Evolutionary conservation across 64 coral and sea anemone species (phyloP).

Genomic region (Acropora tenuis): DNA sequence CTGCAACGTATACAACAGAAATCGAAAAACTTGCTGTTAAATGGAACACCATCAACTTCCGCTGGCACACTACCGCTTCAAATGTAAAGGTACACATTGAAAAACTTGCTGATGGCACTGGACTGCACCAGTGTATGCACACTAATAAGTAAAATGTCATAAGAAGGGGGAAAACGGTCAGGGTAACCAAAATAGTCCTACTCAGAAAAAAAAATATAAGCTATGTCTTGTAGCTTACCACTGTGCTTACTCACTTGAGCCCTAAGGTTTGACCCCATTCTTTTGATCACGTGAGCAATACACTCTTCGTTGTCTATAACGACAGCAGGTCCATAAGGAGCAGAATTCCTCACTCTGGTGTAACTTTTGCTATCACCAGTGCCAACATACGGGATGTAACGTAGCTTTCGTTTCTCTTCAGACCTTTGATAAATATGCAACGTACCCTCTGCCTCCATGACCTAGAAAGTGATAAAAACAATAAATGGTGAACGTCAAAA

Average conservation of each 20-base stretch:
- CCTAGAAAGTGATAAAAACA: conserved; percentile 4
- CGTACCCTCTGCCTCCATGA: conserved; percentile 43
- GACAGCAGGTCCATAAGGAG: conserved; percentile 16
- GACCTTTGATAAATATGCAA: conserved; percentile 1
- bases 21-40: too few relatives aligned
- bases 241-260: conserved; percentile 4
- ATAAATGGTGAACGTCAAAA: background rate
- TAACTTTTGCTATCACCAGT: conserved; percentile 43
- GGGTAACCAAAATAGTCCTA: too few relatives aligned
- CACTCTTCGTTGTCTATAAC: conserved; percentile 37
- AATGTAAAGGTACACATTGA: too few relatives aligned
- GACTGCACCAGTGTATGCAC: too few relatives aligned
- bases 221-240: background rate
- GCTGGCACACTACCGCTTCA: too few relatives aligned
- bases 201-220: too few relatives aligned
- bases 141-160: too few relatives aligned
- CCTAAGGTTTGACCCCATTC: conserved; percentile 31
- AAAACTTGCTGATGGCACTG: too few relatives aligned
- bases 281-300: conserved; percentile 41
- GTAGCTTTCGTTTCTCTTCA: background rate
- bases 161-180: background rate
- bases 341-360: background rate
- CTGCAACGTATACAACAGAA: too few relatives aligned
- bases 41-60: too few relatives aligned
- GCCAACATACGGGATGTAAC: conserved; percentile 42